phyloP scores from a whole-genome alignment of 2,888 invertebrate genomes.

The Acronicta leporina region DNA sequence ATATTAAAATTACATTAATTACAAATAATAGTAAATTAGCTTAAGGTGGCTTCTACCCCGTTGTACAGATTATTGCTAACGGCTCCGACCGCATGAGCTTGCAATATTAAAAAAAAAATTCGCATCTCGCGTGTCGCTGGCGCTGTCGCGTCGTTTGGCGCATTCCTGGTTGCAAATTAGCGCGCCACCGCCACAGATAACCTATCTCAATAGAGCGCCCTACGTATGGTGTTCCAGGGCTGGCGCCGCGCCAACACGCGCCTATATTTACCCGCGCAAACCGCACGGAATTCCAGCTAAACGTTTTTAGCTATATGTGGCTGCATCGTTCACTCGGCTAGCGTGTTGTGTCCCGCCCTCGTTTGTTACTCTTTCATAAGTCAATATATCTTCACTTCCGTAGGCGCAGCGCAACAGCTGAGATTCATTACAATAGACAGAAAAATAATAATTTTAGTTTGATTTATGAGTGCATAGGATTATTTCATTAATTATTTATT shows the following conservation, averaged over 20 bases:
- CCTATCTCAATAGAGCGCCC: slow-evolving; percentile 57
- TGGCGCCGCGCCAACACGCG: slow-evolving; percentile 53
- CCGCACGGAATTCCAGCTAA: slow-evolving; percentile 38
- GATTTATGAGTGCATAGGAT: slow-evolving; percentile 9
- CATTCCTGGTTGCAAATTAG: slow-evolving; percentile 36
- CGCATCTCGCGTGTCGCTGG: neutral
- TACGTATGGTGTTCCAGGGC: slow-evolving; percentile 56
- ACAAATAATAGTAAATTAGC: too few species aligned
- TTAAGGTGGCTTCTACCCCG: too few species aligned
- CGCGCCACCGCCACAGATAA: slow-evolving; percentile 40
- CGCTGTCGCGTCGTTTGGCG: slow-evolving; percentile 12
- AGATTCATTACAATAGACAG: slow-evolving; percentile 8
- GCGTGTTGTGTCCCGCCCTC: slow-evolving; percentile 9
- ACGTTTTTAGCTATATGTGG: slow-evolving; percentile 47
- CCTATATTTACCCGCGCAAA: slow-evolving; percentile 53
- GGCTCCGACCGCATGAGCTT: too few species aligned
- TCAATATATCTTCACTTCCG: slow-evolving; percentile 7
- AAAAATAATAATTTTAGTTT: neutral
- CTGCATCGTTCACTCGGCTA: slow-evolving; percentile 21
- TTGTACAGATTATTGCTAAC: too few species aligned
- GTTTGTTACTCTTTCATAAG: slow-evolving; percentile 19
- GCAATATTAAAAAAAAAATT: too few species aligned
- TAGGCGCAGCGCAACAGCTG: slow-evolving; percentile 5
- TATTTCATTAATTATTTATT: slow-evolving; percentile 1
- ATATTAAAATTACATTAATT: too few species aligned